Evolutionary conservation across 2,888 invertebrate genomes (phyloP).

Genomic region (Ferrisia virgata): DNA sequence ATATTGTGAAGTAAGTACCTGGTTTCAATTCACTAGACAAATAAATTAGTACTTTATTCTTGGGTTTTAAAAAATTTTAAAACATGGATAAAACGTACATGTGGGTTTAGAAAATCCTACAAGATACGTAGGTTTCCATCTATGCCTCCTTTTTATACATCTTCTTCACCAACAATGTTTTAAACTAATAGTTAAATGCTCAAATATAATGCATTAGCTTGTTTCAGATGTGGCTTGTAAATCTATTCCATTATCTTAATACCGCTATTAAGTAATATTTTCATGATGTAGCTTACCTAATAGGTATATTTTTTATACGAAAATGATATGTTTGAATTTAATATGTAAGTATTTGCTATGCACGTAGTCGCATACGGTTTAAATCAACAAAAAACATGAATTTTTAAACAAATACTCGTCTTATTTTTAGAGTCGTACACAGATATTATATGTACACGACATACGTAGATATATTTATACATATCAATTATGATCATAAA

Average conservation of each 20-base stretch:
- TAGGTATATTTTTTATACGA: neutral
- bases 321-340: neutral
- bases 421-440: too few relatives aligned
- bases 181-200: neutral
- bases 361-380: neutral
- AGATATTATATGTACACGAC: too few relatives aligned
- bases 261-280: neutral
- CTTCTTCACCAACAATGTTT: neutral
- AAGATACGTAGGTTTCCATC: neutral
- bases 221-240: neutral
- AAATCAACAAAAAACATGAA: neutral
- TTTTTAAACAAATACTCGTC: neutral
- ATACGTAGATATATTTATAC: too few relatives aligned
- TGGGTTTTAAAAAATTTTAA: too few relatives aligned
- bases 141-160: neutral
- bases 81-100: too few relatives aligned
- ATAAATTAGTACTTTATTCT: too few relatives aligned
- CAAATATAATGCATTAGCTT: neutral
- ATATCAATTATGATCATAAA: too few relatives aligned
- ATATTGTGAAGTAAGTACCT: too few relatives aligned
- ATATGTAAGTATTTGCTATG: too few relatives aligned
- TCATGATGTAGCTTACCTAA: too few relatives aligned
- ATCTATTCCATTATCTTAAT: neutral
- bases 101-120: too few relatives aligned
- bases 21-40: too few relatives aligned